A percentile compares a stretch with the other conserved stretches of the same genome.
These are phyloP conservation scores for Hipparchia semele DNA, from an alignment of 2,888 invertebrate genomes.

Conservation along the genomic window DNA sequence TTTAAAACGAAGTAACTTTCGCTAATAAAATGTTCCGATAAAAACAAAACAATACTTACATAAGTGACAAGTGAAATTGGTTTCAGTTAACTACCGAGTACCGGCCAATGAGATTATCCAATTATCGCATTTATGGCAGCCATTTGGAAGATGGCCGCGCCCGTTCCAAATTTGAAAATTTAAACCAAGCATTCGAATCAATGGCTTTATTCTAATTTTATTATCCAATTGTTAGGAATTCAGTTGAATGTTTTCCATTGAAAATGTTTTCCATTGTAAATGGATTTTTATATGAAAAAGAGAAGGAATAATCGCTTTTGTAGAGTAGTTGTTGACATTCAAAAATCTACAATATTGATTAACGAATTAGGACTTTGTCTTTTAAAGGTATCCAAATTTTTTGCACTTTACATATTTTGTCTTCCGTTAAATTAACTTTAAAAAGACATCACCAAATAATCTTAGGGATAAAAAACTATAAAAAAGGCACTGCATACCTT, in stretches of 20 bases:
- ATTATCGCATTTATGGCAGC: conserved; percentile 74
- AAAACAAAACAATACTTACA: conserved; percentile 27
- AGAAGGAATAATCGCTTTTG: neutral
- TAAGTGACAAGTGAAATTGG: conserved; percentile 58
- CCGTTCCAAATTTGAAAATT: conserved; percentile 72
- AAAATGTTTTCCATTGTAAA: too few species aligned
- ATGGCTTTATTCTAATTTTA: conserved; percentile 74
- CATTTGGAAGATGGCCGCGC: conserved; percentile 73
- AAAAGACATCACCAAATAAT: too few species aligned
- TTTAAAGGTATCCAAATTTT: too few species aligned
- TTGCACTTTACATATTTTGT: neutral
- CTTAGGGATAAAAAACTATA: too few species aligned
- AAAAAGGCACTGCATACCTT: too few species aligned
- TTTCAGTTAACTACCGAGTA: conserved; percentile 76
- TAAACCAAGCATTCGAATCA: conserved; percentile 66
- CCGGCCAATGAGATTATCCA: conserved; percentile 75
- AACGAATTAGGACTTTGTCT: too few species aligned
- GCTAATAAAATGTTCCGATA: conserved; percentile 20
- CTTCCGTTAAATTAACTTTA: neutral
- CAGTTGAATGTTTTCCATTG: conserved; percentile 19
- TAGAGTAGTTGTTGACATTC: too few species aligned
- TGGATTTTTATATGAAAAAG: conserved; percentile 2
- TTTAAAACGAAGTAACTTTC: neutral
- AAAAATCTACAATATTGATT: too few species aligned
- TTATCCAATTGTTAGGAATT: conserved; percentile 56